Percentiles rank a stretch among this genome's conserved stretches.
These are phyloP conservation scores for Callionymus lyra DNA, from an alignment of 2,113 vertebrate genomes.

Conservation along the genomic window DNA sequence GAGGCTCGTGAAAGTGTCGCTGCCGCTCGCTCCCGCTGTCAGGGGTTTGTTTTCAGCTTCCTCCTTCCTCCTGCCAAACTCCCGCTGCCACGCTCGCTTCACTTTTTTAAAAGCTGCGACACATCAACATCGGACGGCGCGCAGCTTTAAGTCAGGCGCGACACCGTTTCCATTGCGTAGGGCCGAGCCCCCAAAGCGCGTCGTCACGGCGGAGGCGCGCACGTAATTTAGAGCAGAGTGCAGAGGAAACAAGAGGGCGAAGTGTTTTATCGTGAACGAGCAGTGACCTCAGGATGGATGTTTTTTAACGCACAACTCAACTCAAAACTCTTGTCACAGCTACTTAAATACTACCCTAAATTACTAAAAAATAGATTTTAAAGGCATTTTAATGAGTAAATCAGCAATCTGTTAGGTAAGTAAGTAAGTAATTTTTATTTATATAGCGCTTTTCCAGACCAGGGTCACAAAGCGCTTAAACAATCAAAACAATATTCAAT, in stretches of 20 bases:
- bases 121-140: constrained; percentile 63
- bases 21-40: background rate
- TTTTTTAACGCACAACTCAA: too few relatives aligned
- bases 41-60: constrained; percentile 2
- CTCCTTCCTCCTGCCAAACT: constrained; percentile 10
- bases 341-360: too few relatives aligned
- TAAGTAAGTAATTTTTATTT: too few relatives aligned
- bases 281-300: too few relatives aligned
- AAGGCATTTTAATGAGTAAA: too few relatives aligned
- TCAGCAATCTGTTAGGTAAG: too few relatives aligned
- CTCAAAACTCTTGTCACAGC: too few relatives aligned
- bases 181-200: constrained; percentile 49
- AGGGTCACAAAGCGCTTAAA: too few relatives aligned
- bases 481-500: too few relatives aligned
- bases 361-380: too few relatives aligned
- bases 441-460: too few relatives aligned
- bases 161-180: constrained; percentile 49
- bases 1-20: background rate
- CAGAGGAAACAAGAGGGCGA: constrained; percentile 18
- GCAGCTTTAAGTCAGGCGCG: constrained; percentile 51
- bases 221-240: constrained; percentile 48
- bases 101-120: constrained; percentile 73
- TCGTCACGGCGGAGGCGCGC: constrained; percentile 34
- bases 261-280: too few relatives aligned
- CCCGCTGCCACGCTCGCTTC: constrained; percentile 27